Evolutionary conservation across 2,113 vertebrate genomes (phyloP).

Genomic region (Stomatorhinus ivindoensis): DNA sequence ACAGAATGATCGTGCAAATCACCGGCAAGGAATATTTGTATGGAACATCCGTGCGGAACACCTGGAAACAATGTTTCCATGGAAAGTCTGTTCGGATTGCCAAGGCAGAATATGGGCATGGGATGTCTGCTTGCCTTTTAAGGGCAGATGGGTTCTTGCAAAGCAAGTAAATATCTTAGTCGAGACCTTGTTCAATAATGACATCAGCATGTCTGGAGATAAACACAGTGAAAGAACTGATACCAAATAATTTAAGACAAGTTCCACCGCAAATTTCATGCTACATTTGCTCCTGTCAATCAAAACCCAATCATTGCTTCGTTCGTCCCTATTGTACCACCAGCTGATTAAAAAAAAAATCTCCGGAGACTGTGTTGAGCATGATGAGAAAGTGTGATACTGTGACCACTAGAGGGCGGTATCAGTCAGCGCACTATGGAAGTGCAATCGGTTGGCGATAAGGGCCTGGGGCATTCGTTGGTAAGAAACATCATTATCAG

Average conservation of each 20-base stretch:
- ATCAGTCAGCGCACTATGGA: background rate
- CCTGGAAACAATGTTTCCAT: background rate
- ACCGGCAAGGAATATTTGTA: background rate
- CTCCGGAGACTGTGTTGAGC: background rate
- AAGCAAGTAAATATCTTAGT: background rate
- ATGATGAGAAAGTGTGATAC: background rate
- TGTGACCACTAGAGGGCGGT: background rate
- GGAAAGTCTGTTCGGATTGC: background rate
- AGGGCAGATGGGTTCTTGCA: background rate
- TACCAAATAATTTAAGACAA: background rate
- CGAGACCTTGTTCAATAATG: background rate
- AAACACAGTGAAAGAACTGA: background rate
- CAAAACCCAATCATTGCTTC: background rate
- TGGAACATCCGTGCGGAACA: background rate
- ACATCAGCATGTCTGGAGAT: background rate
- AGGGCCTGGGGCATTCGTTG: background rate
- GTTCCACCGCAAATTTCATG: background rate
- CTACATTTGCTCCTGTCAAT: background rate
- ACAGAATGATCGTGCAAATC: background rate
- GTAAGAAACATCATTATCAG: background rate
- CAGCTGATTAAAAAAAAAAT: background rate
- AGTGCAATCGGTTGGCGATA: background rate
- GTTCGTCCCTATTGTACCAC: background rate
- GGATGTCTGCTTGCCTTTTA: background rate
- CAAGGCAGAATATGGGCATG: background rate